phyloP scores from a whole-genome alignment of 2,797 vertebrate genomes.

The Toxotes lorentzi region DNA sequence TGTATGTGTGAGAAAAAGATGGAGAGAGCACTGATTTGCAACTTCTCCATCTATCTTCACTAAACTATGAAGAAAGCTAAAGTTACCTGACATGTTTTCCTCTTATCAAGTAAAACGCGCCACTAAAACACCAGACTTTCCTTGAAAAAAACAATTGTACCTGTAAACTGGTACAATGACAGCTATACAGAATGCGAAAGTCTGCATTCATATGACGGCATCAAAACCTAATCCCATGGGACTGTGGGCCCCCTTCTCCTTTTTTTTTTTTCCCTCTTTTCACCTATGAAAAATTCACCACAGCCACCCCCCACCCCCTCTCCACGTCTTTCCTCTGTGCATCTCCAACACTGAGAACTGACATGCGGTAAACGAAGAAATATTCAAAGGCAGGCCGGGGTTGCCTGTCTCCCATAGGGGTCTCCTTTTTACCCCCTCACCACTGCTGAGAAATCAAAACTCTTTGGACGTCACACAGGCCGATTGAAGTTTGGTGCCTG shows the following conservation, averaged over 20 bases:
- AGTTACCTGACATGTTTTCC: constrained; percentile 53
- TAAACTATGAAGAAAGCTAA: constrained; percentile 46
- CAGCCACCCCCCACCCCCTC: constrained; percentile 27
- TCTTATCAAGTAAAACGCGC: constrained; percentile 23
- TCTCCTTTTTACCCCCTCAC: constrained; percentile 69
- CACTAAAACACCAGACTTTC: constrained; percentile 29
- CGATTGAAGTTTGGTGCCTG: constrained; percentile 83
- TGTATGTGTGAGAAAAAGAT: constrained; percentile 43
- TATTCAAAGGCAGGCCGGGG: constrained; percentile 78
- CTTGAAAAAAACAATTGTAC: constrained; percentile 29
- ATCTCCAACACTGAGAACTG: constrained; percentile 73
- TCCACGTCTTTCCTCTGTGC: constrained; percentile 52
- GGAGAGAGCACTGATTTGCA: constrained; percentile 43
- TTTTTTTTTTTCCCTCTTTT: constrained; percentile 32
- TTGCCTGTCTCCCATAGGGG: constrained; percentile 76
- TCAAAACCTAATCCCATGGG: constrained; percentile 52
- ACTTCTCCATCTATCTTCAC: constrained; percentile 52
- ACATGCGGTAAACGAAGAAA: constrained; percentile 75
- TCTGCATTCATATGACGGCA: constrained; percentile 51
- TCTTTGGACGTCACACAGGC: constrained; percentile 80
- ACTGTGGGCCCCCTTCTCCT: constrained; percentile 15
- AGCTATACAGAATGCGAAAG: constrained; percentile 25
- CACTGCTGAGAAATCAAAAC: constrained; percentile 77
- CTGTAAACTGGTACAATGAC: constrained; percentile 32
- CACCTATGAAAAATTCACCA: constrained; percentile 75